Base-by-base conservation (phyloP, 2,113 vertebrate species). In the Otus sunia region DNA sequence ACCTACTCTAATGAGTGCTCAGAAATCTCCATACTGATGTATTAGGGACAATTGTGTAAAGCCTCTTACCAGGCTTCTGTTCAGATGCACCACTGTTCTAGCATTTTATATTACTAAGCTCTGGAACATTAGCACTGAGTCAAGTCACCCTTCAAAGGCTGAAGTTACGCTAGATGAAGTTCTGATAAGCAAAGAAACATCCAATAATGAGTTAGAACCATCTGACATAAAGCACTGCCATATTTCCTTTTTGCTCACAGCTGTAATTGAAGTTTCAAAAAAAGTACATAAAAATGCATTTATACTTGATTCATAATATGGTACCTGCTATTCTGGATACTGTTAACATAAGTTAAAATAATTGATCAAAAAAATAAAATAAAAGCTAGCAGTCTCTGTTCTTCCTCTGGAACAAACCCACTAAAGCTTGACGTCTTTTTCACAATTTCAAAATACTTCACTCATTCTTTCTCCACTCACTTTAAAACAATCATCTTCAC, bases 1-100 rank as follows among this genome's bases (percentile, higher is more conserved):
- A 23, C 7, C 25, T 50, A 16, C 12, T 55, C 10, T 59, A 11
- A 27, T 0, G 0, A 80, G 32, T 19, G 32, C 63, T 90, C 27
- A 45, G 27, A 81, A 81, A 6, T 29, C 32, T 78, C 39, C 69
- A 60, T 1, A 45, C 9, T 19, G 32, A 56, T 37, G 32, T 49
- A 63, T 47, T 13, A 66, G 39, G n/a, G 66, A 43, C 45, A 75
- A 52, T 2, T 58, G 23, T 8, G 10, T 45, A 39, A 90, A 72
- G 58, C 9, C 30, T 75, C 20, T 45, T 32, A 63, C 9, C 25
- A 80, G 21, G 6, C 12, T 41, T 55, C 49, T 58, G 15, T 73
- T 86, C 36, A 56, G 41, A 64, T 37, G 19, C 4, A 2, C 12
- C 3, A 3, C 6, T 63, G 47, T 14, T 75, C 47, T 27, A 23